Base-by-base conservation (phyloP, 1,140 invertebrate genomes). In the Brachionus calyciflorus region DNA sequence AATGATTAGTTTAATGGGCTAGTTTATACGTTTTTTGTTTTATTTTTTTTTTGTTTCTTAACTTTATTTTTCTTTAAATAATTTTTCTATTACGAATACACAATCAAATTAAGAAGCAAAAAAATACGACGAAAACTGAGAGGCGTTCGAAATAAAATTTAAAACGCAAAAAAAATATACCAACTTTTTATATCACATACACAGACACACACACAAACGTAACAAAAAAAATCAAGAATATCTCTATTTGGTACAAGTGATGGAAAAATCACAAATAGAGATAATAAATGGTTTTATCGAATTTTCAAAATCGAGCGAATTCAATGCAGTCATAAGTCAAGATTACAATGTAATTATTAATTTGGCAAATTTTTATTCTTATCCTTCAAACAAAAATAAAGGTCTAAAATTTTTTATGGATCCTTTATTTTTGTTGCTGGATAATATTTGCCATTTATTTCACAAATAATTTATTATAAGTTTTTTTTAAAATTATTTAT, bases 341-440 rank as follows among this genome's bases (percentile, higher is more conserved):
- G 69, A 73, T 73, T 73, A 51, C 33, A 73, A 73, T 73, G 69
- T 57, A 57, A 57, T 28, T n/a, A n/a, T n/a, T 70, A 51, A 48
- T 30, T 49, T 48, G 48, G 28, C 30, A 28, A 30, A n/a, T 28
- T 30, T 37, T 48, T 21, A 26, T 51, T 28, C 46, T 51, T 26
- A n/a, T n/a, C n/a, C n/a, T n/a, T n/a, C n/a, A n/a, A n/a, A n/a
- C n/a, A n/a, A n/a, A n/a, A n/a, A n/a, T n/a, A n/a, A n/a, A n/a
- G n/a, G n/a, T n/a, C n/a, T n/a, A n/a, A n/a, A n/a, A n/a, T 26
- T 17, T 48, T 70, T 3, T 26, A 46, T 48, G 19, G 12, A 28
- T 46, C 21, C 21, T 28, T 33, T 55, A 7, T 30, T 60, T 60
- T 0, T 70, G 21, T 30, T 9, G 19, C n/a, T n/a, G n/a, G n/a